phyloP scores from a whole-genome alignment of 2,888 invertebrate genomes.

The Craniophora ligustri region DNA sequence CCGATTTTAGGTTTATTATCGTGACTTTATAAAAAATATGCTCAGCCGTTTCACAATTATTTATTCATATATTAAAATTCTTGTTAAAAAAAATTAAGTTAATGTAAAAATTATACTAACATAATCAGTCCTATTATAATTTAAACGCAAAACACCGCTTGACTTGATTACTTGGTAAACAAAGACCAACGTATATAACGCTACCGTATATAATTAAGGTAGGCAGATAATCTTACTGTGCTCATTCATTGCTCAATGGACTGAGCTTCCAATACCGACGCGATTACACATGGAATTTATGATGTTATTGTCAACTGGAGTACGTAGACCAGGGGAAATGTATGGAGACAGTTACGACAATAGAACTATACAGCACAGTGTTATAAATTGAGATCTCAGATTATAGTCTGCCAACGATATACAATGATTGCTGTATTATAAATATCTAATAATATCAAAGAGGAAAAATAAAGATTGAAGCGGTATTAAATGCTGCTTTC shows the following conservation, averaged over 20 bases:
- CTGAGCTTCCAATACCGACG: slow-evolving; percentile 30
- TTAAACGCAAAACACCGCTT: slow-evolving; percentile 4
- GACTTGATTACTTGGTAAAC: neutral
- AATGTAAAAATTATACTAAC: too few relatives aligned
- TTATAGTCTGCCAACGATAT: neutral
- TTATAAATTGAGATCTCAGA: neutral
- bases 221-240: slow-evolving; percentile 44
- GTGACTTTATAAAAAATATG: too few relatives aligned
- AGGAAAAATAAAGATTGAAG: too few relatives aligned
- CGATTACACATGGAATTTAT: slow-evolving; percentile 36
- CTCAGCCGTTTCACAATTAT: too few relatives aligned
- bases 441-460: neutral
- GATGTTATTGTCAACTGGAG: slow-evolving; percentile 28
- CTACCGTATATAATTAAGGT: slow-evolving; percentile 36
- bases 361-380: neutral
- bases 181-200: slow-evolving; percentile 14
- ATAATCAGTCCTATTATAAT: too few relatives aligned
- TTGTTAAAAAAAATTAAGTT: too few relatives aligned
- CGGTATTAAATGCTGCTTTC: too few relatives aligned
- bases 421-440: neutral
- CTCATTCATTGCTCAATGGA: slow-evolving; percentile 44
- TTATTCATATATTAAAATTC: too few relatives aligned
- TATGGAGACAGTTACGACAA: slow-evolving; percentile 8
- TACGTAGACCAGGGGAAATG: slow-evolving; percentile 9
- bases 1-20: too few relatives aligned